phyloP scores from a whole-genome alignment of 92 coral and sea anemone genomes.

The Porites lobata region DNA sequence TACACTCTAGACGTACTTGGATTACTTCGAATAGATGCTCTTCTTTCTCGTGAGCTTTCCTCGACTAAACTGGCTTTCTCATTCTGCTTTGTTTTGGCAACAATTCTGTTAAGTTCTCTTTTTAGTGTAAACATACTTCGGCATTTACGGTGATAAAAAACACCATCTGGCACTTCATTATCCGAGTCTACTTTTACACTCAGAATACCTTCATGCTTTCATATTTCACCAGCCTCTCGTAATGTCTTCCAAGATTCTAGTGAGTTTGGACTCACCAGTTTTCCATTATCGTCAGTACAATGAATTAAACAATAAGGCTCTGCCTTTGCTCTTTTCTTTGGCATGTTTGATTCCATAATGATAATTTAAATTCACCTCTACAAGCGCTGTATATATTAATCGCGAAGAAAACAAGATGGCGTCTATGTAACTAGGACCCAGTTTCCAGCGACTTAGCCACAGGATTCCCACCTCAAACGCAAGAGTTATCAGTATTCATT shows the following conservation, averaged over 20 bases:
- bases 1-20: constrained; percentile 9
- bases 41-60: constrained; percentile 8
- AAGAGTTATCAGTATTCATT: neutral
- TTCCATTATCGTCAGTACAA: constrained; percentile 32
- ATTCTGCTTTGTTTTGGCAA: neutral
- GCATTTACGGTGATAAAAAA: constrained; percentile 43
- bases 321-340: too few species aligned
- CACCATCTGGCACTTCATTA: constrained; percentile 22
- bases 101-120: constrained; percentile 20
- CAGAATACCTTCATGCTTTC: constrained; percentile 42
- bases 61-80: neutral
- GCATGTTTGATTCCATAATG: too few species aligned
- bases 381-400: neutral
- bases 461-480: neutral
- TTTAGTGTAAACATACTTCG: constrained; percentile 42
- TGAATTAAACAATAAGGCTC: constrained; percentile 30
- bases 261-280: constrained; percentile 28
- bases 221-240: constrained; percentile 25
- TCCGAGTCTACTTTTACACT: constrained; percentile 6
- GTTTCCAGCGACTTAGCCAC: neutral
- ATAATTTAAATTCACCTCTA: neutral
- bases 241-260: constrained; percentile 34
- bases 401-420: neutral
- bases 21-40: constrained; percentile 7
- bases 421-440: neutral